Percentiles rank a stretch among this genome's conserved stretches.
Evolutionary conservation across 2,888 invertebrate genomes (phyloP).

Genomic region (Brachyptera risi): DNA sequence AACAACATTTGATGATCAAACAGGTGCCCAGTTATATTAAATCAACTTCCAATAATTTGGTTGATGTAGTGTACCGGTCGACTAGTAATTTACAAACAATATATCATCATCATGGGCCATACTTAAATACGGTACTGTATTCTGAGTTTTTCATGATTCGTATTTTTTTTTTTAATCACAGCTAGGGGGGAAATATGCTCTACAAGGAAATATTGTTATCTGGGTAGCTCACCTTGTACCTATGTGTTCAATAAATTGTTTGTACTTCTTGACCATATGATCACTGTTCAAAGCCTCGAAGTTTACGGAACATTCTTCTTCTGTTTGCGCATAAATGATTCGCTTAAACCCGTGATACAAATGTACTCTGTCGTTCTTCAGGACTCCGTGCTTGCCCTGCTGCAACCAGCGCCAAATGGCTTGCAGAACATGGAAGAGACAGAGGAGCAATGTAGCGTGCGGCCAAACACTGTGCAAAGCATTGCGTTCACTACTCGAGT

Average conservation of each 20-base stretch:
- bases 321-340: background rate
- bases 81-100: no score
- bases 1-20: background rate
- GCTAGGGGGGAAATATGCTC: no score
- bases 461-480: background rate
- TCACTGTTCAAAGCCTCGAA: background rate
- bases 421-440: constrained; percentile 13
- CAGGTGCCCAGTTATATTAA: no score
- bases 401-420: constrained; percentile 20
- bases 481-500: background rate
- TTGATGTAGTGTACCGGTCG: no score
- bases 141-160: no score
- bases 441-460: background rate
- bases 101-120: no score
- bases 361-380: background rate
- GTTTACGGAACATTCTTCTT: background rate
- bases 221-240: background rate
- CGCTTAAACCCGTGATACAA: background rate
- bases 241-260: background rate
- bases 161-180: no score
- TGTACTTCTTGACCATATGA: background rate
- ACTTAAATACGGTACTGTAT: background rate
- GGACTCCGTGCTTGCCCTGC: background rate
- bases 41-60: no score
- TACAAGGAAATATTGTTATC: background rate